Conservation (phyloP, 2,888 invertebrate genomes). For the Xanthia icteritia region DNA sequence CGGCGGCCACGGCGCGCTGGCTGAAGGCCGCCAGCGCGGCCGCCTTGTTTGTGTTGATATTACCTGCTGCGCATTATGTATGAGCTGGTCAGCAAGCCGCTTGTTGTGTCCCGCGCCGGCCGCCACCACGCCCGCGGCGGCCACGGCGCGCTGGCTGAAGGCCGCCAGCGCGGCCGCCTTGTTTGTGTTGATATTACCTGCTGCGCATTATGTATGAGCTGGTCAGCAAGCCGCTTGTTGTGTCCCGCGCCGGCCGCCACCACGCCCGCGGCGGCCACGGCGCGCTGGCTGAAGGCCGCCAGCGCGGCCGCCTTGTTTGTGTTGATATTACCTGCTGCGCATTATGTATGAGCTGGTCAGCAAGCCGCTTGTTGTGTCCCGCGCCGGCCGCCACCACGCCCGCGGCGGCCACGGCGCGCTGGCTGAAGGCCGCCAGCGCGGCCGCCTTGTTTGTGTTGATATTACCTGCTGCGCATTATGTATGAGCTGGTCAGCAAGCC, state of each 20-base stretch:
- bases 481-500: conserved; percentile 96
- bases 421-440: conserved; percentile 95
- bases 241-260: conserved; percentile 98
- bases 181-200: conserved; percentile 91
- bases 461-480: conserved; percentile 94
- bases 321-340: conserved; percentile 93
- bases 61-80: conserved; percentile 95
- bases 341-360: conserved; percentile 96
- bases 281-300: conserved; percentile 95
- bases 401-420: conserved; percentile 96
- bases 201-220: conserved; percentile 95
- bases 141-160: conserved; percentile 96
- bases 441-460: conserved; percentile 93
- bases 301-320: conserved; percentile 95
- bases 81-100: conserved; percentile 97
- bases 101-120: conserved; percentile 98
- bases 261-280: conserved; percentile 97
- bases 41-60: conserved; percentile 92
- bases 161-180: conserved; percentile 95
- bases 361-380: conserved; percentile 97
- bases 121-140: conserved; percentile 98
- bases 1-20: conserved; percentile 96
- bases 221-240: conserved; percentile 98
- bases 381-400: conserved; percentile 98
- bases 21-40: conserved; percentile 96